phyloP scores from a whole-genome alignment of 1,140 invertebrate species.

The Drosophila nannoptera region DNA sequence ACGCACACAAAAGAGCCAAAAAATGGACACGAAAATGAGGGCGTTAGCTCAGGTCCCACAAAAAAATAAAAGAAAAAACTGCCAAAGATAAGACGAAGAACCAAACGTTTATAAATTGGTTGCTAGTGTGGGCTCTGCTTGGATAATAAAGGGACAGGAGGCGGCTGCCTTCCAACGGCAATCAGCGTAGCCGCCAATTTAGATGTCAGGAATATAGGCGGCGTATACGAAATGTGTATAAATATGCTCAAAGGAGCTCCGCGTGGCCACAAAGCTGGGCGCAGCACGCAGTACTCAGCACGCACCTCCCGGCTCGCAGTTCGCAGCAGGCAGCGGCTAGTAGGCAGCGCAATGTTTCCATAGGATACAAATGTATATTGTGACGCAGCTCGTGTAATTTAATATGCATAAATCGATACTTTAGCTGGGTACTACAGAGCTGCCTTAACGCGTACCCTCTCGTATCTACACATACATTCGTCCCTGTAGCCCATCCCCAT shows the following conservation, averaged over 20 bases:
- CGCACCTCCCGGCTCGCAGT: neutral
- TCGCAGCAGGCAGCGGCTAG: neutral
- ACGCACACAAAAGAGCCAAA: neutral
- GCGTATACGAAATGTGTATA: conserved; percentile 63
- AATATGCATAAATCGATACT: conserved; percentile 74
- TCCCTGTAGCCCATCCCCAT: conserved; percentile 1
- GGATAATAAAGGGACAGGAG: conserved; percentile 51
- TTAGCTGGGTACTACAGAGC: conserved; percentile 11
- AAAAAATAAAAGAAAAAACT: conserved; percentile 19
- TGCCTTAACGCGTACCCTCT: conserved; percentile 9
- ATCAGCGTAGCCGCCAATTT: conserved; percentile 51
- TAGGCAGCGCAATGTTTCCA: conserved; percentile 5
- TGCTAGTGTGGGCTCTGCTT: conserved; percentile 64
- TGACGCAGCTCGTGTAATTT: conserved; percentile 61
- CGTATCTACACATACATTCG: neutral
- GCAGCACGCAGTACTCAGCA: neutral
- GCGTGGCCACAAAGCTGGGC: conserved; percentile 8
- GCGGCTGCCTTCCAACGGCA: conserved; percentile 8
- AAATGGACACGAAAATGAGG: conserved; percentile 23
- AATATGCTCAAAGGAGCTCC: conserved; percentile 53
- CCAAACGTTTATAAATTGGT: conserved; percentile 72
- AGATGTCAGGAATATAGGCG: conserved; percentile 67
- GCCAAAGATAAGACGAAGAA: conserved; percentile 60
- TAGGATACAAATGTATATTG: conserved; percentile 31
- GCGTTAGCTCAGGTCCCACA: conserved; percentile 17